phyloP scores from a whole-genome alignment of 2,797 vertebrate species.

The Rhinogobio ventralis region DNA sequence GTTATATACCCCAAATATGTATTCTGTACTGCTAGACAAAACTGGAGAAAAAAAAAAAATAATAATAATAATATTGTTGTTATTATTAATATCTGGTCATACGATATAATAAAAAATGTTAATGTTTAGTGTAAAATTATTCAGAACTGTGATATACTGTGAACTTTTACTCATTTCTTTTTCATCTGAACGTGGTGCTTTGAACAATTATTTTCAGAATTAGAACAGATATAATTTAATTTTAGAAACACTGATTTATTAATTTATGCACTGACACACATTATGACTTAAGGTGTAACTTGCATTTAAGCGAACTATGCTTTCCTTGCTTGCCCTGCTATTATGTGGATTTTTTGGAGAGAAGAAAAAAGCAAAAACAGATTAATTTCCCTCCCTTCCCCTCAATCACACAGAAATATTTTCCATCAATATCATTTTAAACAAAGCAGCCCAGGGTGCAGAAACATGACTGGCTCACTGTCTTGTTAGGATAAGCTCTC shows the following conservation, averaged over 20 bases:
- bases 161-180: background rate
- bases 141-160: background rate
- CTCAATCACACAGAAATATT: slow-evolving; percentile 55
- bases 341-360: slow-evolving; percentile 53
- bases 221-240: background rate
- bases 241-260: background rate
- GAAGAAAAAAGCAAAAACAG: slow-evolving; percentile 31
- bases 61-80: background rate
- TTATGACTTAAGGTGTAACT: slow-evolving; percentile 16
- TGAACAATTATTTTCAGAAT: background rate
- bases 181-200: background rate
- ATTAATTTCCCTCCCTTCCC: slow-evolving; percentile 52
- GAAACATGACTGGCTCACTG: slow-evolving; percentile 54
- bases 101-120: background rate
- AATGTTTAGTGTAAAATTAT: background rate
- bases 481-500: slow-evolving; percentile 59
- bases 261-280: background rate
- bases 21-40: background rate
- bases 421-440: slow-evolving; percentile 60
- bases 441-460: slow-evolving; percentile 55
- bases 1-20: background rate
- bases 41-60: background rate
- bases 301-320: slow-evolving; percentile 32
- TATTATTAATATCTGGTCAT: background rate
- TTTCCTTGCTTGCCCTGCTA: slow-evolving; percentile 55